These are phyloP conservation scores for Calyptommatus sinebrachiatus DNA, from an alignment of 2,113 vertebrate species.

Conservation along the genomic window DNA sequence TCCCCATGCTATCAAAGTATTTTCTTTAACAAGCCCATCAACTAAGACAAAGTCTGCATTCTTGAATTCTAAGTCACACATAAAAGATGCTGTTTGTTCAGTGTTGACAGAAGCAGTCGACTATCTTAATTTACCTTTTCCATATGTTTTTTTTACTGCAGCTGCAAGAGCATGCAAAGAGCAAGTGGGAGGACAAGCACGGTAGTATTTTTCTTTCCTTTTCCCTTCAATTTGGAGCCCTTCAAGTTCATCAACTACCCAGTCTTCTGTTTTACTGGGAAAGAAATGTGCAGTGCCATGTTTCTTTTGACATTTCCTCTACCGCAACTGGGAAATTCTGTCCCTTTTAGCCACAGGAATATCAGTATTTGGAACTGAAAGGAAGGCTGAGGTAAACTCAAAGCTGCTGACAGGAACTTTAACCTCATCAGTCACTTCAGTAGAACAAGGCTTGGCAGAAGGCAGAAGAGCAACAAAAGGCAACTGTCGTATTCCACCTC, in stretches of 20 bases:
- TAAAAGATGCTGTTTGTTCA: constrained; percentile 62
- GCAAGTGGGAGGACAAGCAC: constrained; percentile 49
- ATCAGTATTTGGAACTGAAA: background rate
- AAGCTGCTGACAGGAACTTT: constrained; percentile 13
- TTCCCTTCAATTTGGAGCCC: constrained; percentile 27
- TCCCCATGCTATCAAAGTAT: constrained; percentile 51
- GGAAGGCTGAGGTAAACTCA: background rate
- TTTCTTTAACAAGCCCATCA: constrained; percentile 58
- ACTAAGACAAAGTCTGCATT: constrained; percentile 62
- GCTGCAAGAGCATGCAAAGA: constrained; percentile 63
- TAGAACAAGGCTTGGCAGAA: background rate
- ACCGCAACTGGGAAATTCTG: constrained; percentile 17
- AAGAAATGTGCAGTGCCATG: background rate
- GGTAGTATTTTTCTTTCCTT: constrained; percentile 26
- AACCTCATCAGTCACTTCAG: background rate
- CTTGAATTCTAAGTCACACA: constrained; percentile 59
- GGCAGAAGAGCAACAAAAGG: background rate
- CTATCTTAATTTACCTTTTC: constrained; percentile 68
- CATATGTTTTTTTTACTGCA: constrained; percentile 69
- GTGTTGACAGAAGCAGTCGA: constrained; percentile 60
- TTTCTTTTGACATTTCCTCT: constrained; percentile 13
- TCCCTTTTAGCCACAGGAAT: background rate
- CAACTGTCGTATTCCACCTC: background rate
- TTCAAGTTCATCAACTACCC: constrained; percentile 17
- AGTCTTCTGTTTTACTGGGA: constrained; percentile 1